Conservation (phyloP, 1,140 invertebrate genomes). For the Andrena cerasifolii region DNA sequence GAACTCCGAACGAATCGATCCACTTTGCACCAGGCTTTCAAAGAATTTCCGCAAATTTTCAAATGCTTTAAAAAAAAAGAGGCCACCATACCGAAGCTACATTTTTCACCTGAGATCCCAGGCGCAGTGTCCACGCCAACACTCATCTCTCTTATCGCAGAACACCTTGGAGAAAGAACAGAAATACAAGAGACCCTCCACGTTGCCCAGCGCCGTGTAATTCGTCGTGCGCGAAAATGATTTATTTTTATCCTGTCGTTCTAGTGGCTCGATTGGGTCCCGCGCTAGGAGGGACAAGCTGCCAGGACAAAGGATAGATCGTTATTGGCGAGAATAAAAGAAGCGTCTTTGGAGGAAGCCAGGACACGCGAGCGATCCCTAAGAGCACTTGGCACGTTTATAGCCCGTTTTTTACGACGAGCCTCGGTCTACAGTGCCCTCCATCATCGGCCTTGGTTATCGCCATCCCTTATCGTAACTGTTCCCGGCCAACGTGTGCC, state of each 20-base stretch:
- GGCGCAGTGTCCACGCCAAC: background rate
- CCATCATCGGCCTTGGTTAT: conserved; percentile 58
- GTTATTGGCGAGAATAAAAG: conserved; percentile 51
- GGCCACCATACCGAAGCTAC: background rate
- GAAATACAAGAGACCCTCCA: background rate
- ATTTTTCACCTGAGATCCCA: background rate
- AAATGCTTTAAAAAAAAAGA: too few relatives aligned
- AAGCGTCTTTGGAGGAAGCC: conserved; percentile 40
- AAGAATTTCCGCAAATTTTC: too few relatives aligned
- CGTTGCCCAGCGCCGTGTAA: background rate
- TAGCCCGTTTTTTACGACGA: conserved; percentile 59
- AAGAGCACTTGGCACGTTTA: conserved; percentile 58
- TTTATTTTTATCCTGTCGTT: conserved; percentile 57
- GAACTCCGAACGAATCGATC: background rate
- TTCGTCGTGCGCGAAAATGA: conserved; percentile 45
- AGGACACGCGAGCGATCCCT: conserved; percentile 56
- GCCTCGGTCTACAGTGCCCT: conserved; percentile 50
- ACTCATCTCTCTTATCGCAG: background rate
- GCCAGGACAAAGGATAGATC: conserved; percentile 60
- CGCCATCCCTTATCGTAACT: conserved; percentile 44
- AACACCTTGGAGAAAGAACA: too few relatives aligned
- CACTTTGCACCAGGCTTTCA: too few relatives aligned
- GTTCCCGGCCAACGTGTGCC: background rate
- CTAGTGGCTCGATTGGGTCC: conserved; percentile 46
- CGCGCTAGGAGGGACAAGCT: conserved; percentile 48